Percentiles rank a stretch among this genome's conserved stretches.
Conservation (phyloP, 1,140 invertebrate species). For the Ceratina japonica region DNA sequence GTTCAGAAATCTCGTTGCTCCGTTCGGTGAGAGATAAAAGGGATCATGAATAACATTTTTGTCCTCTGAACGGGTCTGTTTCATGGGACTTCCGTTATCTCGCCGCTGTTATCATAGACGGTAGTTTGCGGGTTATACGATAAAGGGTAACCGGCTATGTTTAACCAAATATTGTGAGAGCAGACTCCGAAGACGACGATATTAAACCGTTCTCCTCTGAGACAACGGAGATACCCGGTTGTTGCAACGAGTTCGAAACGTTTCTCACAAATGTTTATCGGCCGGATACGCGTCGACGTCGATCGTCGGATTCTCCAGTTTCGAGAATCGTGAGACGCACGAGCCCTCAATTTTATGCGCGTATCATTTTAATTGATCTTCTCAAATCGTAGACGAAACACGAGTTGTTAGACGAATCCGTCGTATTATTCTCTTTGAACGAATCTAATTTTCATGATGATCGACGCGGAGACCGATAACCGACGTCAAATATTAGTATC, state of each 20-base stretch:
- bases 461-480: neutral
- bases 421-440: no score
- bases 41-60: conserved; percentile 60
- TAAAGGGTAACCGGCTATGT: conserved; percentile 37
- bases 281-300: no score
- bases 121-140: conserved; percentile 54
- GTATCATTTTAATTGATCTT: no score
- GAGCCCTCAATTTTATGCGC: no score
- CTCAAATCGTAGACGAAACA: no score
- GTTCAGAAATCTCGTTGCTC: conserved; percentile 6
- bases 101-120: conserved; percentile 43
- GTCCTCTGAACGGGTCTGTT: conserved; percentile 49
- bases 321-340: no score
- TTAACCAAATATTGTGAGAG: conserved; percentile 44
- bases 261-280: no score
- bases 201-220: neutral
- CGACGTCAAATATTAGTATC: conserved; percentile 27
- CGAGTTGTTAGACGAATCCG: no score
- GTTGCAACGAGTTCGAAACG: neutral
- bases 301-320: no score
- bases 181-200: neutral
- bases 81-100: conserved; percentile 57
- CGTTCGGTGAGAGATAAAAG: conserved; percentile 49
- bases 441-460: neutral
- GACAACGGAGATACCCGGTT: neutral